Evolutionary conservation across 2,888 invertebrate genomes (phyloP).

Genomic region (Cyaniris semiargus): DNA sequence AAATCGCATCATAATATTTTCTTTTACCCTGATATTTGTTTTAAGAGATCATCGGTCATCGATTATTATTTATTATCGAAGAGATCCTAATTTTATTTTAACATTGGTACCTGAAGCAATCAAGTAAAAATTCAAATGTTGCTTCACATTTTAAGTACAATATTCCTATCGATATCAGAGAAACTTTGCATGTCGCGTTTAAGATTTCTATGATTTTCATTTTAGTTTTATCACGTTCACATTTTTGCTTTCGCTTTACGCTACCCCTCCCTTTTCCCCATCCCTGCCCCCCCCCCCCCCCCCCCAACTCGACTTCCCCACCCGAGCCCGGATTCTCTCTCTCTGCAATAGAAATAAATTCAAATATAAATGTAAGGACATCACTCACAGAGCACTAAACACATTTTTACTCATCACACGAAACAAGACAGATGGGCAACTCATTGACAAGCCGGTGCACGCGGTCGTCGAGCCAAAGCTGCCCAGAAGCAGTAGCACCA

Average conservation of each 20-base stretch:
- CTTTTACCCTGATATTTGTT: background rate
- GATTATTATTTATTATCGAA: background rate
- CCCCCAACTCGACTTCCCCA: constrained; percentile 74
- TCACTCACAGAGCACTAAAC: constrained; percentile 78
- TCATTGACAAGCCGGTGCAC: constrained; percentile 62
- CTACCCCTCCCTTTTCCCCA: constrained; percentile 74
- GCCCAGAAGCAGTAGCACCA: constrained; percentile 75
- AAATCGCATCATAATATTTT: background rate
- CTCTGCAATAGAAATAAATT: constrained; percentile 65
- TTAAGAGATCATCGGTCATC: background rate
- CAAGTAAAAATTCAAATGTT: background rate
- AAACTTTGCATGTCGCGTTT: constrained; percentile 28
- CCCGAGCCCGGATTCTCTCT: constrained; percentile 74
- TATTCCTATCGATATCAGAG: constrained; percentile 23
- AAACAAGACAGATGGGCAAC: constrained; percentile 48
- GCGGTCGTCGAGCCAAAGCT: constrained; percentile 68
- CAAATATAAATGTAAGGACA: constrained; percentile 79
- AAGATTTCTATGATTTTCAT: background rate
- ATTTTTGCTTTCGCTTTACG: constrained; percentile 60
- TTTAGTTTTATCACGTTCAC: constrained; percentile 39
- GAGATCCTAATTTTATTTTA: background rate
- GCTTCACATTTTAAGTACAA: background rate
- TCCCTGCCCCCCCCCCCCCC: constrained; percentile 62
- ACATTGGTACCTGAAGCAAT: background rate
- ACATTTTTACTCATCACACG: constrained; percentile 63